Percentiles rank a stretch among this genome's conserved stretches.
Evolutionary conservation across 2,888 invertebrate species (phyloP).

Genomic region (Parapristionchus giblindavisi): DNA sequence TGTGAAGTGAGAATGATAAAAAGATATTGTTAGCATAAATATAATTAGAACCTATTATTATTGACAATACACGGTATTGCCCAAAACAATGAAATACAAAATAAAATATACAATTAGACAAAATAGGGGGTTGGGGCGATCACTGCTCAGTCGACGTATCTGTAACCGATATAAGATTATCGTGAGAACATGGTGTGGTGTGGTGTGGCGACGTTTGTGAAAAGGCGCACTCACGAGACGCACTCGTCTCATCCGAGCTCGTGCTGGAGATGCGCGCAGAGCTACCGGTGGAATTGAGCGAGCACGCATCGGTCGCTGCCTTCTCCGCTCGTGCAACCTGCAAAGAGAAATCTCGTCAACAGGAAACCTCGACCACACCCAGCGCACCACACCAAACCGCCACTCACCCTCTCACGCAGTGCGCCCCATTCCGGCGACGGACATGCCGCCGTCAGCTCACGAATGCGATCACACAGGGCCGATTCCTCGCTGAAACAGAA

Average conservation of each 20-base stretch:
- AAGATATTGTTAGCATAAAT: too few relatives aligned
- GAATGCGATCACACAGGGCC: constrained; percentile 22
- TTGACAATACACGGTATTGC: too few relatives aligned
- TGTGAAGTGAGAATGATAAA: too few relatives aligned
- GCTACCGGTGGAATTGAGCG: constrained; percentile 35
- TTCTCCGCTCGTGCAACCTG: constrained; percentile 30
- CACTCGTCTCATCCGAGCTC: constrained; percentile 3
- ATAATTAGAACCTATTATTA: too few relatives aligned
- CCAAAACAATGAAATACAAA: too few relatives aligned
- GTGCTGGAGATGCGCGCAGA: constrained; percentile 25
- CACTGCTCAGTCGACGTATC: too few relatives aligned
- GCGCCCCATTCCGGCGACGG: constrained; percentile 22
- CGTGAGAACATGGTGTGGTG: too few relatives aligned
- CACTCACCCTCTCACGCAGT: constrained; percentile 30
- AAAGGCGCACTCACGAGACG: constrained; percentile 9
- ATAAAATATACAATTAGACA: too few relatives aligned
- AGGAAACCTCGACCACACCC: background rate
- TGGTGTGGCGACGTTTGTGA: background rate
- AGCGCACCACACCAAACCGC: background rate
- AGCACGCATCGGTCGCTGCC: constrained; percentile 33
- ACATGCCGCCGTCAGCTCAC: constrained; percentile 2
- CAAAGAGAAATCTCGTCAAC: background rate
- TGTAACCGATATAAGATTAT: too few relatives aligned
- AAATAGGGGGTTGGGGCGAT: too few relatives aligned
- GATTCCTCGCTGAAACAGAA: constrained; percentile 30